phyloP scores from a whole-genome alignment of 2,797 vertebrate genomes.

The Kryptopterus vitreolus region DNA sequence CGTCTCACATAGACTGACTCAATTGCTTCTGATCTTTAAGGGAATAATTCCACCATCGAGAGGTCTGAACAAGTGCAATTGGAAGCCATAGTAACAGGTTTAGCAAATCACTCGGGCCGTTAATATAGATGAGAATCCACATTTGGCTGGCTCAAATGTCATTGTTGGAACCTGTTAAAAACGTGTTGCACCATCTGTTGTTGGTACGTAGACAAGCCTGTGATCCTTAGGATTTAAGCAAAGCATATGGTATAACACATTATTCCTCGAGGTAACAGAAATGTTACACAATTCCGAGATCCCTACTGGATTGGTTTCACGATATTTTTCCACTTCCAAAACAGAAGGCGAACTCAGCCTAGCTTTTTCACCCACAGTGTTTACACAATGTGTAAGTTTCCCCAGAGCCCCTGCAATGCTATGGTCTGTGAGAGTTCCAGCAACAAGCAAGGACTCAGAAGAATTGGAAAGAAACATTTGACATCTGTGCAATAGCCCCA shows the following conservation, averaged over 20 bases:
- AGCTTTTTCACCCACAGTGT: background rate
- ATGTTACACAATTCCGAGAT: background rate
- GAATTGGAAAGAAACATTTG: background rate
- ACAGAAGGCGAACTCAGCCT: background rate
- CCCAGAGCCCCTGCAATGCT: background rate
- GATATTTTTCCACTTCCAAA: background rate
- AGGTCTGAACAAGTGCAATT: background rate
- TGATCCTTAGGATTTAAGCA: background rate
- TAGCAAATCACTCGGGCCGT: background rate
- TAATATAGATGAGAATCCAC: background rate
- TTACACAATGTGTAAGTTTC: background rate
- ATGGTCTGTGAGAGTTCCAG: background rate
- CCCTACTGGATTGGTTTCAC: background rate
- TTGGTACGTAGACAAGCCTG: background rate
- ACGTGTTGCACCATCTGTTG: background rate
- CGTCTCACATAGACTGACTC: background rate
- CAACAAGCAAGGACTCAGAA: background rate
- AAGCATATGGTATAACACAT: background rate
- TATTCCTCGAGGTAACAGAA: background rate
- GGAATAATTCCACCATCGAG: background rate
- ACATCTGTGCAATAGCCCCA: background rate
- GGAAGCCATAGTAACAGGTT: background rate
- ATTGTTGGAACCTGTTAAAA: background rate
- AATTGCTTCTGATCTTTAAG: background rate
- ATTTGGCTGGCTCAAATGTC: conserved; percentile 1